Evolutionary conservation across 2,888 invertebrate species (phyloP), one percentile per base, ranked within the genome.

Genomic region (Neoascia interrupta): DNA sequence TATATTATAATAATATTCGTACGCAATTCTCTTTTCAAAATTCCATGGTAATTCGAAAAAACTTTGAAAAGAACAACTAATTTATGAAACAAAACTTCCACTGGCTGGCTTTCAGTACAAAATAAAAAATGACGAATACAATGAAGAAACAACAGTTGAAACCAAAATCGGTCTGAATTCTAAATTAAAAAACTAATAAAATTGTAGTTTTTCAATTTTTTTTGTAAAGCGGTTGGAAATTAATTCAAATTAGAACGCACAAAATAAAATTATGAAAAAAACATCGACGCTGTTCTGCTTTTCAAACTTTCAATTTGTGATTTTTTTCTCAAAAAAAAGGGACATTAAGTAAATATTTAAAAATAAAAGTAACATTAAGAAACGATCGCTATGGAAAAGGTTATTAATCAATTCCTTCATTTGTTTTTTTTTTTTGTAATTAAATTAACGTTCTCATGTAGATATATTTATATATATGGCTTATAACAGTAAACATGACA

Each of bases 401-500:
- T 70, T 31, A 74, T 58, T 60, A 49, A 13, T 31, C 31, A 31
- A 31, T 31, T 6, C 31, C 31, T 31, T n/a, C n/a, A n/a, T n/a
- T n/a, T 21, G 8, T 64, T 54, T 60, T 69, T 41, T 72, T 60
- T 54, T 68, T 70, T 26, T 36, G 45, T 43, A 45, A 63, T 41
- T 68, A 54, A 58, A 79, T 74, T 70, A 63, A 74, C 76, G 81
- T 80, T 74, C 60, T 60, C 61, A 73, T 68, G 70, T 75, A 47
- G 53, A n/a, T n/a, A n/a, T n/a, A n/a, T n/a, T n/a, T n/a, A 31
- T 6, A 60, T 51, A 23, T 68, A 53, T 60, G 36, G 66, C 66
- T 63, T 69, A 19, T 56, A 74, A 75, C 75, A 63, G 28, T 75
- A 69, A 75, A 75, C 75, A 75, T 75, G 74, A 68, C 74, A 69